Evolutionary conservation across 2,888 invertebrate species (phyloP).

Genomic region (Xanthia icteritia): DNA sequence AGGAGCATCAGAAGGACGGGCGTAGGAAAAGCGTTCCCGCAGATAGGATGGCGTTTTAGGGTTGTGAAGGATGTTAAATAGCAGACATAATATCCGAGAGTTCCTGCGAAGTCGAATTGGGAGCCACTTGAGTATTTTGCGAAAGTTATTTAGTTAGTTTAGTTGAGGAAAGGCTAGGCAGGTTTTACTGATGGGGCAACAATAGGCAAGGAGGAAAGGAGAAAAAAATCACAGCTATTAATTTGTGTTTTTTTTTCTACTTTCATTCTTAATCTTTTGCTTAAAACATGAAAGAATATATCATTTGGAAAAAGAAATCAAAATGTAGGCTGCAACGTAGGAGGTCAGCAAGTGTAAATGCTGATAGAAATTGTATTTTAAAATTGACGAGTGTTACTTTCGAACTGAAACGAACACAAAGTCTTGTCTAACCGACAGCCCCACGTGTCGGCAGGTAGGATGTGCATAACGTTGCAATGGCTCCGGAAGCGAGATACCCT

Average conservation of each 20-base stretch:
- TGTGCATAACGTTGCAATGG: slow-evolving; percentile 13
- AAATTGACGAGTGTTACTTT: not conserved
- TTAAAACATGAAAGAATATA: not conserved
- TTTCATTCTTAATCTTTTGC: not conserved
- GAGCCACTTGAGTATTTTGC: too few species aligned
- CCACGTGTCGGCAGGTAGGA: not conserved
- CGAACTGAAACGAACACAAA: not conserved
- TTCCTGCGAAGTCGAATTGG: too few species aligned
- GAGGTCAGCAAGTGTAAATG: not conserved
- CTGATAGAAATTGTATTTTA: not conserved
- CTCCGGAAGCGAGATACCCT: not conserved
- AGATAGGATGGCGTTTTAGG: too few species aligned
- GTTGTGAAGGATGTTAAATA: too few species aligned
- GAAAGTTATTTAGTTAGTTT: too few species aligned
- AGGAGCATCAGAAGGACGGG: too few species aligned
- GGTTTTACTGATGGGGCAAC: not conserved
- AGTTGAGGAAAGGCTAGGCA: not conserved
- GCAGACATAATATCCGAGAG: too few species aligned
- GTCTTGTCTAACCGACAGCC: not conserved
- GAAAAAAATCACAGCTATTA: not conserved
- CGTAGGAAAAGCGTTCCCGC: too few species aligned
- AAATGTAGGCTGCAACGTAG: not conserved
- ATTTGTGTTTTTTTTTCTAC: not conserved
- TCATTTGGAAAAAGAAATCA: not conserved
- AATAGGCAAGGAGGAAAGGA: not conserved